Evolutionary conservation across 2,113 vertebrate species (phyloP), one percentile per base, ranked within the genome.

Genomic region (Stomatorhinus ivindoensis): DNA sequence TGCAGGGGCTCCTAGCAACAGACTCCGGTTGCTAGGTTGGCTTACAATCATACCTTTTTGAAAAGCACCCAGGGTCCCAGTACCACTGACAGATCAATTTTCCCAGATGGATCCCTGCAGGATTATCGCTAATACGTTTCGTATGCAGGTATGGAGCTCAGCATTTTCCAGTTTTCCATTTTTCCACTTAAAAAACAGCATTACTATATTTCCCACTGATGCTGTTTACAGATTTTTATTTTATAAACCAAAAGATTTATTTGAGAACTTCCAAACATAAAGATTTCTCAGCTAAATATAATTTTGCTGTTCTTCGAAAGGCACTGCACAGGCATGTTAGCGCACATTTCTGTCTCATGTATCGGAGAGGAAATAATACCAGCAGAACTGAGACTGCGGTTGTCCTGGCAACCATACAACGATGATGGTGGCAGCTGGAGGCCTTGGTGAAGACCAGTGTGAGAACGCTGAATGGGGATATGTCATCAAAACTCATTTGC

Each of bases 271-370:
- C 10, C 31, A 21, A n/a, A 1, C 82, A 83, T 83, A 47, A 84
- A 46, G 44, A n/a, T 86, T 17, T 35, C 48, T 53, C 85, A 31
- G n/a, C n/a, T 35, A 51, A 51, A 86, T 15, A n/a, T 31, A 4
- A 48, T 31, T 86, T 10, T 86, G 48, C n/a, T 7, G 10, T 48
- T 48, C 47, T 31, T 48, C 19, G 24, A 86, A 17, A 19, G 13
- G 27, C 2, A 35, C n/a, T 7, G 17, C 3, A 31, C 4, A 51
- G n/a, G 4, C 47, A 27, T 17, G 24, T 51, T 19, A 35, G 27
- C 35, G 48, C 13, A 15, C 24, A 17, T 84, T 84, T 27, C 42
- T 84, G 58, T 80, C 89, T 93, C 93, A 94, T 89, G 91, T 92
- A 10, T 88, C 11, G 31, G 46, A 80, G 80, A 80, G 39, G 21